Conservation (phyloP, 2,113 vertebrate genomes). For the Cephalopholis sonnerati region DNA sequence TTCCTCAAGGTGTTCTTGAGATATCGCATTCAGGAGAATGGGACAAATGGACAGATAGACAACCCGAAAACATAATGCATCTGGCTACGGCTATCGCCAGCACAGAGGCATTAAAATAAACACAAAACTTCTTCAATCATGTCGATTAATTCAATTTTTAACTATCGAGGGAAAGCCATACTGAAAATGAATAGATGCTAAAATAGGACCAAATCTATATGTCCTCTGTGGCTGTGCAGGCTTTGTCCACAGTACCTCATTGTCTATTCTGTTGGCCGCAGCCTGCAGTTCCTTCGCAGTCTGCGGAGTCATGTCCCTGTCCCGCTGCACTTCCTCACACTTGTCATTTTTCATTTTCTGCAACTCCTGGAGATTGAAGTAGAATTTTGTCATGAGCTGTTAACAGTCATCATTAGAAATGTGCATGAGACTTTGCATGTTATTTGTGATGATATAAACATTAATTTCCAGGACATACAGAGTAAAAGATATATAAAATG, state of each 20-base stretch:
- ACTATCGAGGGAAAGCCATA: background rate
- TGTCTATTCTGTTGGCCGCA: constrained; percentile 27
- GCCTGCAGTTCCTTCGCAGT: background rate
- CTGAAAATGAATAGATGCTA: background rate
- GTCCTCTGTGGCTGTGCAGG: background rate
- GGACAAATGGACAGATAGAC: too few relatives aligned
- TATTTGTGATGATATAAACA: background rate
- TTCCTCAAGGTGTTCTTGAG: too few relatives aligned
- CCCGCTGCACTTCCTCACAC: constrained; percentile 20
- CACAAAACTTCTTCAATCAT: too few relatives aligned
- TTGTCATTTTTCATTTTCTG: constrained; percentile 24
- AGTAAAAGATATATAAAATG: background rate
- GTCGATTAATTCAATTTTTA: background rate
- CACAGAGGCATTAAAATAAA: too few relatives aligned
- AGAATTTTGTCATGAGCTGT: background rate
- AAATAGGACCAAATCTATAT: background rate
- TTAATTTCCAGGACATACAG: background rate
- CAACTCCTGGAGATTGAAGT: constrained; percentile 37
- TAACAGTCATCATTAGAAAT: background rate
- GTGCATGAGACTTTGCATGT: background rate
- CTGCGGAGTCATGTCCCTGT: background rate
- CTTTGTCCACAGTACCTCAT: constrained; percentile 38
- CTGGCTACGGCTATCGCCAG: too few relatives aligned
- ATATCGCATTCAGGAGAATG: too few relatives aligned
- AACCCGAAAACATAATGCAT: too few relatives aligned